Evolutionary conservation across 2,113 vertebrate species (phyloP).

Genomic region (western clawed frog (Xenopus tropicalis)): UCB_Xtro_10.0 CM004445.2:35069001-35069500

Average conservation of each 20-base stretch:
- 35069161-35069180: slow-evolving; percentile 25
- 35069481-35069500: not conserved
- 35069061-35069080: no score
- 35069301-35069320: slow-evolving; percentile 14
- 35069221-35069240: slow-evolving; percentile 31
- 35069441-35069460: slow-evolving; percentile 10
- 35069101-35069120: no score
- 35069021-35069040: no score
- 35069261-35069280: slow-evolving; percentile 18
- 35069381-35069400: slow-evolving; percentile 32
- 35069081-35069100: no score
- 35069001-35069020: no score
- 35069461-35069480: slow-evolving; percentile 8
- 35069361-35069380: slow-evolving; percentile 32
- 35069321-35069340: slow-evolving; percentile 30
- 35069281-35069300: slow-evolving; percentile 28
- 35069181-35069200: slow-evolving; percentile 36
- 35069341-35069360: slow-evolving; percentile 21
- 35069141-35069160: slow-evolving; percentile 1
- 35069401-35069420: slow-evolving; percentile 39
- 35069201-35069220: slow-evolving; percentile 20
- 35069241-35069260: slow-evolving; percentile 38
- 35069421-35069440: slow-evolving; percentile 20
- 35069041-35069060: no score
- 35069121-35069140: no score